Base-by-base conservation (phyloP, 1,140 invertebrate species). In the Nilaparvata lugens region DNA sequence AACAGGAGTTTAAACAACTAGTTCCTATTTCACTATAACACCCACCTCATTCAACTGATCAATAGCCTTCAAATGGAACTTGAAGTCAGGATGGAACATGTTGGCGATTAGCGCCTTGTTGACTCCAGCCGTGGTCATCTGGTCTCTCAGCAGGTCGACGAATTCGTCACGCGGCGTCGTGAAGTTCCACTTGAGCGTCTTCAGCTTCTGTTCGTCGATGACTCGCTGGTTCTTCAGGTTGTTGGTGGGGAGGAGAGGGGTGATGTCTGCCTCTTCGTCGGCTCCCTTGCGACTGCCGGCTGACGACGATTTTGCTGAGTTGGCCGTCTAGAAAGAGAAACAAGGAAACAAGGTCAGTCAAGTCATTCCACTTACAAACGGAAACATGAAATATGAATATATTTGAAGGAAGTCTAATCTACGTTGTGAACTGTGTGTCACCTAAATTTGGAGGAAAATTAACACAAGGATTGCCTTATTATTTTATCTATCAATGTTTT, bases 71-170 rank as follows among this genome's bases (percentile, higher is more conserved):
- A 97, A 83, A 73, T 98, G 96, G 73, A 87, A 91, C 70, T 94
- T 95, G 73, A 99, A 98, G 75, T 99, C 95, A 65, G 83, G 80
- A 74, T 97, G 91, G 72, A 97, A 97, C 85, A 98, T 92, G 67
- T 95, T 91, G 0, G 85, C 79, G 65, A 95, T 84, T 2, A 97
- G 76, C 58, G 81, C 83, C 70, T 88, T 91, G 72, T 93, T 95
- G 23, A 97, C 83, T 66, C 88, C 87, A 0, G 91, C 91, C 13
- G 82, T 81, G 1, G 82, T 82, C 93, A 98, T 97, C 70, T 97
- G 91, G 65, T 92, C 89, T 66, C 88, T 88, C 13, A 99, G 73
- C 60, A 96, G 81, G 25, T 96, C 91, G 18, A 94, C 87, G 75
- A 97, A 98, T 70, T 98, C 96, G 70, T 91, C 87, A 25, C 93